phyloP scores from a whole-genome alignment of 2,888 invertebrate species.

The Gastracanthus pulcherrimus region DNA sequence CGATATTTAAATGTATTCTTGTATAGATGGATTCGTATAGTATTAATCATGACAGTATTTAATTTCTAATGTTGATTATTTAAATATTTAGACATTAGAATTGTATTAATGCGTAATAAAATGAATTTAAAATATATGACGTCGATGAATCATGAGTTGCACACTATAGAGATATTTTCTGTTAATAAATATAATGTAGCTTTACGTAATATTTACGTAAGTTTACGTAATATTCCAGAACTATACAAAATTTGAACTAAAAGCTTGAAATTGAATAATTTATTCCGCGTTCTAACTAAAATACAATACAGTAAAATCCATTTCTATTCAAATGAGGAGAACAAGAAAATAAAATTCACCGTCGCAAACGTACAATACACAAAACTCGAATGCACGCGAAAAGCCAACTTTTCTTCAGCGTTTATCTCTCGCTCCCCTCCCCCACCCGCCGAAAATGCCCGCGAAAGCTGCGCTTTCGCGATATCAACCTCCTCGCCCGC shows the following conservation, averaged over 20 bases:
- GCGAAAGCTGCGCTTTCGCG: constrained; percentile 11
- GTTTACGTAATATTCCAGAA: background rate
- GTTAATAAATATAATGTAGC: constrained; percentile 8
- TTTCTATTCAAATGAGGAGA: background rate
- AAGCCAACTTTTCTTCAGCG: constrained; percentile 8
- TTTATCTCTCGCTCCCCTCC: constrained; percentile 5
- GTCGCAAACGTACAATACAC: background rate
- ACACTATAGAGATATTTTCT: background rate
- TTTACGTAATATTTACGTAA: constrained; percentile 5
- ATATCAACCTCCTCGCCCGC: constrained; percentile 51
- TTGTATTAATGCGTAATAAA: background rate
- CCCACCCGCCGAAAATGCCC: background rate
- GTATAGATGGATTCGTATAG: background rate
- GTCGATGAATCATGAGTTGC: constrained; percentile 2
- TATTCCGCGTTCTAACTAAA: background rate
- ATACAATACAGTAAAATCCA: background rate
- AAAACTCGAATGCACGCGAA: background rate
- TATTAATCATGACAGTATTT: constrained; percentile 6
- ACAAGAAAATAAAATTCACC: background rate
- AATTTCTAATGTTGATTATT: constrained; percentile 1
- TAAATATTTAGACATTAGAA: constrained; percentile 26
- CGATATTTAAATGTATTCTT: constrained; percentile 25
- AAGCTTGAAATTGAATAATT: no score
- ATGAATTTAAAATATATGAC: background rate
- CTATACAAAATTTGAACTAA: background rate